phyloP scores from a whole-genome alignment of 2,113 vertebrate species.

The Formicarius rufipectus region DNA sequence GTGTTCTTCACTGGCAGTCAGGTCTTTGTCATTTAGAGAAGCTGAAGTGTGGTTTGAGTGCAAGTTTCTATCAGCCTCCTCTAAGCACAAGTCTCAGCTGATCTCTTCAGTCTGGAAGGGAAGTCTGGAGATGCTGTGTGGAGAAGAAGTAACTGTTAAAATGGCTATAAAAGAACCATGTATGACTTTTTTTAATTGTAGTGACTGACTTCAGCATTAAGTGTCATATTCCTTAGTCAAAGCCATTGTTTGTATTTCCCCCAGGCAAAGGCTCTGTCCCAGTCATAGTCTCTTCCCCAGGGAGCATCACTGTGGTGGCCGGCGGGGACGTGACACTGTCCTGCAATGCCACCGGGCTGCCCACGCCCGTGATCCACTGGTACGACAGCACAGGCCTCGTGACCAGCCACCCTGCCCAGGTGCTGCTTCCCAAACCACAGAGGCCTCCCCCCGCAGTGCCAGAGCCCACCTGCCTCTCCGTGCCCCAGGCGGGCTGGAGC shows the following conservation, averaged over 20 bases:
- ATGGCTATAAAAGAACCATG: not conserved
- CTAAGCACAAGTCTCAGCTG: not conserved
- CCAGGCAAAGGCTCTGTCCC: conserved; percentile 63
- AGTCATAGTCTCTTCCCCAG: conserved; percentile 63
- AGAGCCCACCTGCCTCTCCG: conserved; percentile 22
- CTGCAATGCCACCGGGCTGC: conserved; percentile 75
- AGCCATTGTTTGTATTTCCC: not conserved
- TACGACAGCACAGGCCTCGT: conserved; percentile 68
- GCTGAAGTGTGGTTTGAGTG: not conserved
- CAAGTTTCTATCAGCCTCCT: not conserved
- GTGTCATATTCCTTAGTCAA: not conserved
- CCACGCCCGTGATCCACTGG: conserved; percentile 71
- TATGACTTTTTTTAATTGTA: not conserved
- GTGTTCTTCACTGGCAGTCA: not conserved
- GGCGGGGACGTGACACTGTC: conserved; percentile 68
- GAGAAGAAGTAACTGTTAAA: not conserved
- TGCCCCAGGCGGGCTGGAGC: conserved; percentile 66
- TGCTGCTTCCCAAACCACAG: conserved; percentile 55
- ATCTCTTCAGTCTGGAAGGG: not conserved
- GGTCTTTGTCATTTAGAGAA: not conserved
- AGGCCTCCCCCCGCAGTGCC: not conserved
- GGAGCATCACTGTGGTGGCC: conserved; percentile 34
- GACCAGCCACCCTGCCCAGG: conserved; percentile 48
- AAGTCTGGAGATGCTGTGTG: not conserved
- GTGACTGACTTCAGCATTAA: not conserved